Evolutionary conservation across 2,888 invertebrate species (phyloP).

Genomic region (Cantharis rufa): DNA sequence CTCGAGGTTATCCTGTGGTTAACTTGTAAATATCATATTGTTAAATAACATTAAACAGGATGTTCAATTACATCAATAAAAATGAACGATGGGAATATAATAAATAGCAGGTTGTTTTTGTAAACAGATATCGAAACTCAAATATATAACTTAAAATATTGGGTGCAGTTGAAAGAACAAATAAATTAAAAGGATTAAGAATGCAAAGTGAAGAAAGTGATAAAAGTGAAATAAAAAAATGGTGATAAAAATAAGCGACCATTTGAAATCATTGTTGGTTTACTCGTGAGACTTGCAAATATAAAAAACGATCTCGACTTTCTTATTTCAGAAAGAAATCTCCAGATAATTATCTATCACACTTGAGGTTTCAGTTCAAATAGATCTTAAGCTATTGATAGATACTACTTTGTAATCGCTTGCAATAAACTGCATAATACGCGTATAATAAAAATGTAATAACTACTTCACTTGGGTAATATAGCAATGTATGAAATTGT

Average conservation of each 20-base stretch:
- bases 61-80: neutral
- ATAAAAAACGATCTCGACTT: neutral
- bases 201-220: neutral
- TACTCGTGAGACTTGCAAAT: neutral
- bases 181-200: too few species aligned
- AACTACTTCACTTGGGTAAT: conserved; percentile 25
- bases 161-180: neutral
- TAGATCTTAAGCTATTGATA: neutral
- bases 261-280: neutral
- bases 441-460: conserved; percentile 20
- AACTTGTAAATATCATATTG: neutral
- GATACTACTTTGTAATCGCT: neutral
- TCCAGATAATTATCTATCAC: neutral
- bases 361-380: neutral
- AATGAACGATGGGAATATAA: neutral
- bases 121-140: neutral
- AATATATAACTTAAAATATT: neutral
- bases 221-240: neutral
- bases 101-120: neutral
- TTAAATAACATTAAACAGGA: neutral
- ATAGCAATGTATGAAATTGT: conserved; percentile 23
- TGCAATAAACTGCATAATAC: neutral
- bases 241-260: neutral
- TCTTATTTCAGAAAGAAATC: neutral
- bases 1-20: neutral